A percentile compares a stretch with the other conserved stretches of the same genome.
Evolutionary conservation across 2,113 vertebrate genomes (phyloP).

Genomic region (Onychostoma macrolepis): DNA sequence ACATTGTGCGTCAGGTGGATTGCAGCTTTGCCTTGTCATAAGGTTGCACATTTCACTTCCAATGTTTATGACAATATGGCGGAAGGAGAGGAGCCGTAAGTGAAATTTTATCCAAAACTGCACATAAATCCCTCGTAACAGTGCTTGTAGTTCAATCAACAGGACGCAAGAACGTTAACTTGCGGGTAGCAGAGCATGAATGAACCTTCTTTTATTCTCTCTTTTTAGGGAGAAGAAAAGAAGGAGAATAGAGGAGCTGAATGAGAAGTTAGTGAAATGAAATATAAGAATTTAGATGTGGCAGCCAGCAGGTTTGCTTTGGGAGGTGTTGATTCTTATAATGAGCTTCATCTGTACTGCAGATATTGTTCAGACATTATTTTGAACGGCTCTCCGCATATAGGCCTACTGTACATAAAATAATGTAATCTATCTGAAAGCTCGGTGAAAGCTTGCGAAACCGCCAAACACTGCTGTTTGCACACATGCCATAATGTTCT

Average conservation of each 20-base stretch:
- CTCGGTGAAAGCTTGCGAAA: not conserved
- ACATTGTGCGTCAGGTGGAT: not conserved
- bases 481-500: slow-evolving; percentile 16
- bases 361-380: not conserved
- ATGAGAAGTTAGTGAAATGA: slow-evolving; percentile 89
- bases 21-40: not conserved
- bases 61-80: slow-evolving; percentile 79
- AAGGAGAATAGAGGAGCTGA: slow-evolving; percentile 95
- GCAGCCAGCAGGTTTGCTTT: slow-evolving; percentile 72
- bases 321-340: slow-evolving; percentile 57
- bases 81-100: slow-evolving; percentile 91
- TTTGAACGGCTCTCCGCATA: not conserved
- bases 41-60: slow-evolving; percentile 4
- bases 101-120: slow-evolving; percentile 65
- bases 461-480: slow-evolving; percentile 15
- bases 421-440: not conserved
- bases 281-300: slow-evolving; percentile 70
- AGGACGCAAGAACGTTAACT: slow-evolving; percentile 45
- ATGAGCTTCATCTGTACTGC: not conserved
- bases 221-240: slow-evolving; percentile 98
- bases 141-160: slow-evolving; percentile 64
- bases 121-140: slow-evolving; percentile 61
- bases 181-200: slow-evolving; percentile 64
- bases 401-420: not conserved
- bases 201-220: slow-evolving; percentile 96